Evolutionary conservation across 2,113 vertebrate genomes (phyloP).

Genomic region (Cyphomyrus discorhynchus): DNA sequence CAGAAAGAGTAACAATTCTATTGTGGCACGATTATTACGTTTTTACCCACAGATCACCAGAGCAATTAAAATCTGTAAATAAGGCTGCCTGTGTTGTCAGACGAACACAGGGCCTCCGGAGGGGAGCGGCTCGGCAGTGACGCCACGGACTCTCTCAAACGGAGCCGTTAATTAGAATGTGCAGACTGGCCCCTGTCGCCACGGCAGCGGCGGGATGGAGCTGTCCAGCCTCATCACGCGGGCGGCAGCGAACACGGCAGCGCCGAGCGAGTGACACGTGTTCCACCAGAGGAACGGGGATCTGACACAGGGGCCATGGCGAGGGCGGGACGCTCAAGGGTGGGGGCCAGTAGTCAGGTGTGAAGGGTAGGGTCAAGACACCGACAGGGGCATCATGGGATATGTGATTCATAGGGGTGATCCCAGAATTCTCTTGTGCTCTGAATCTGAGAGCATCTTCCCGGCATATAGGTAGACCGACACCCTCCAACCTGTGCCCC

Average conservation of each 20-base stretch:
- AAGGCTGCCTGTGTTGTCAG: constrained; percentile 69
- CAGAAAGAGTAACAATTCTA: constrained; percentile 70
- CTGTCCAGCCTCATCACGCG: constrained; percentile 62
- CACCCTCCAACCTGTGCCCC: background rate
- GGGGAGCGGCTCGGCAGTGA: constrained; percentile 54
- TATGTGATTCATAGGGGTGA: background rate
- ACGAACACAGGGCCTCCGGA: constrained; percentile 64
- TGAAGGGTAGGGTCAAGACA: background rate
- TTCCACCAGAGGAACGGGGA: constrained; percentile 41
- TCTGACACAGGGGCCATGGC: constrained; percentile 20
- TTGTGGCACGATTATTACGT: constrained; percentile 76
- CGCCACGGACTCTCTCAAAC: constrained; percentile 38
- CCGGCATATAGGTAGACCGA: background rate
- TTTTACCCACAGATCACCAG: constrained; percentile 73
- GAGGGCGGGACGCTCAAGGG: background rate
- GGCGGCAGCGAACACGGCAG: constrained; percentile 42
- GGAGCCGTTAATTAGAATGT: constrained; percentile 63
- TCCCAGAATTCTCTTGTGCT: background rate
- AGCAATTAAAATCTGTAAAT: constrained; percentile 89
- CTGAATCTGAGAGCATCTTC: background rate
- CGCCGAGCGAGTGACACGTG: constrained; percentile 43
- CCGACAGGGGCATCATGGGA: no score
- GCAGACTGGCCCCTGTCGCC: constrained; percentile 52
- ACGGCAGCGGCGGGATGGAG: constrained; percentile 53
- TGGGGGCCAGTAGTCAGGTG: background rate